These are phyloP conservation scores for Tetropium fuscum DNA, from an alignment of 2,888 invertebrate genomes.

Conservation along the genomic window DNA sequence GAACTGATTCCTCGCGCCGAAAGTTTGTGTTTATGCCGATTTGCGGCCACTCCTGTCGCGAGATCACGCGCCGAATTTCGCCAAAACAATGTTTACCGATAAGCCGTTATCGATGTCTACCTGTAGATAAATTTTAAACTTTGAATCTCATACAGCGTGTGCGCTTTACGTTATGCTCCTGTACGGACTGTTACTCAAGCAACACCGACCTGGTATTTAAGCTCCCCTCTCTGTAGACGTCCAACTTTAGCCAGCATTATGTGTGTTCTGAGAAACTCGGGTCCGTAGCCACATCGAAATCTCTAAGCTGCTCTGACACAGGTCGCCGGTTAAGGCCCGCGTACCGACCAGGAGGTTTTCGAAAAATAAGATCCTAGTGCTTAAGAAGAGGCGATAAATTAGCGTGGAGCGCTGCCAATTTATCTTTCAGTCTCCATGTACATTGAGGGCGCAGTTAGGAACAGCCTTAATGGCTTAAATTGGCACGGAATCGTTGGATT, in stretches of 20 bases:
- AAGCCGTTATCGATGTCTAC: slow-evolving; percentile 26
- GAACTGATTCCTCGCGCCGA: not conserved
- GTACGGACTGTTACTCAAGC: slow-evolving; percentile 44
- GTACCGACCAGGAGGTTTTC: too few species aligned
- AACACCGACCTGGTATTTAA: slow-evolving; percentile 47
- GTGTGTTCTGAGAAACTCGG: slow-evolving; percentile 43
- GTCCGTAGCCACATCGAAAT: slow-evolving; percentile 20
- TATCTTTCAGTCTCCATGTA: too few species aligned
- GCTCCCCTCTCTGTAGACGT: slow-evolving; percentile 49
- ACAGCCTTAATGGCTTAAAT: too few species aligned
- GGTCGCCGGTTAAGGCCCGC: too few species aligned
- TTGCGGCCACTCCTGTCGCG: not conserved
- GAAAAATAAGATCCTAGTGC: too few species aligned
- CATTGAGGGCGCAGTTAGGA: too few species aligned
- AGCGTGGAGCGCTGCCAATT: too few species aligned
- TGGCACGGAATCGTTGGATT: too few species aligned
- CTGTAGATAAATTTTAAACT: slow-evolving; percentile 21
- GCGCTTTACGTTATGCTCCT: slow-evolving; percentile 28
- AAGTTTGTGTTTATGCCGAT: not conserved
- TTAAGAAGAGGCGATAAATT: too few species aligned
- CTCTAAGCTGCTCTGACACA: slow-evolving; percentile 12
- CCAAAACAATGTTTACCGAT: slow-evolving; percentile 7
- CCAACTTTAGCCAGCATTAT: slow-evolving; percentile 38
- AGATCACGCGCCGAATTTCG: slow-evolving; percentile 1
- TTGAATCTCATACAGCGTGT: slow-evolving; percentile 4